Percentiles rank a stretch among this genome's conserved stretches.
Evolutionary conservation across 2,113 vertebrate genomes (phyloP).

Genomic region (Dolichallabes microphthalmus): DNA sequence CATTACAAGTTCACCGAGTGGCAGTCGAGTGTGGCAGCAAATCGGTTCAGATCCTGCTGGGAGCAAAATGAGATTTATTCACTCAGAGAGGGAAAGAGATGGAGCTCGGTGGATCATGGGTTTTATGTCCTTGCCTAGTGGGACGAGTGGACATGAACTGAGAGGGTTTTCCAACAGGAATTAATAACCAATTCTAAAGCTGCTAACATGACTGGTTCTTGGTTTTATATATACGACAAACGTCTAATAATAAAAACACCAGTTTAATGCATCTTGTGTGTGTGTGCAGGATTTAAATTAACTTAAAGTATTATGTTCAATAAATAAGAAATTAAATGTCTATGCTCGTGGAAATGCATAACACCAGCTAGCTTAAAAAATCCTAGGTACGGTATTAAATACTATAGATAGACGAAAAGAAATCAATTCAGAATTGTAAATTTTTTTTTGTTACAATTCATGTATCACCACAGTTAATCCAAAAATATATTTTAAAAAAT

Average conservation of each 20-base stretch:
- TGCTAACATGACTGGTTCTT: background rate
- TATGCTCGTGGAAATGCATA: too few species aligned
- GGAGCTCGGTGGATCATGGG: background rate
- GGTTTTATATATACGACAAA: background rate
- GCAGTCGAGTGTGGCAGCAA: background rate
- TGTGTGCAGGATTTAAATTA: background rate
- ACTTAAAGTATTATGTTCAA: background rate
- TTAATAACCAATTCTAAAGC: background rate
- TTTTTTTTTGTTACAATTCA: too few species aligned
- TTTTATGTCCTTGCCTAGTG: background rate
- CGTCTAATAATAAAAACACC: background rate
- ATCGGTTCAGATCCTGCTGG: background rate
- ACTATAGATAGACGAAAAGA: too few species aligned
- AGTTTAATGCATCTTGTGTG: background rate
- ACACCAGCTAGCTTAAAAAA: too few species aligned
- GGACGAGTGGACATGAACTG: background rate
- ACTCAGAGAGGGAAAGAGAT: too few species aligned
- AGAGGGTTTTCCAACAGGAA: background rate
- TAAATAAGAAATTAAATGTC: too few species aligned
- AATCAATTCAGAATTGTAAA: too few species aligned
- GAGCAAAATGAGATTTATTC: slow-evolving; percentile 17
- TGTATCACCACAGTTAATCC: too few species aligned
- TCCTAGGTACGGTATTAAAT: too few species aligned
- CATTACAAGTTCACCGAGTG: background rate
- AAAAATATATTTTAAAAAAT: too few species aligned